Percentiles rank a stretch among this genome's conserved stretches.
These are phyloP conservation scores for Molanna angustata DNA, from an alignment of 2,888 invertebrate genomes.

Conservation along the genomic window DNA sequence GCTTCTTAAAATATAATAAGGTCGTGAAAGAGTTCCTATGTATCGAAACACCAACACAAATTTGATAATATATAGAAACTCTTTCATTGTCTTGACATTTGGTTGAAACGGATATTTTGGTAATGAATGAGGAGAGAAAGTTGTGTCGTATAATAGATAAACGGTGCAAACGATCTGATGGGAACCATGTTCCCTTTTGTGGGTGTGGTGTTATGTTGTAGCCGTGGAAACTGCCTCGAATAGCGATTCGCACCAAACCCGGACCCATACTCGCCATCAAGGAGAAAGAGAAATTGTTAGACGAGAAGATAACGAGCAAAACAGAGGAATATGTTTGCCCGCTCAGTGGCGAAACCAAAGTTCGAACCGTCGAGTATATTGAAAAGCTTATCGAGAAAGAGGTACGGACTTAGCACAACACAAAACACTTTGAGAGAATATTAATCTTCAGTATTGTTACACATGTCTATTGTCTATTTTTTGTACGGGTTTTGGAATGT, in stretches of 20 bases:
- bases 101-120: too few species aligned
- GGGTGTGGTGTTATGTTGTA: slow-evolving; percentile 46
- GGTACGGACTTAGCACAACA: slow-evolving; percentile 55
- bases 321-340: slow-evolving; percentile 89
- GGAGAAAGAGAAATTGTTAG: slow-evolving; percentile 86
- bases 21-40: too few species aligned
- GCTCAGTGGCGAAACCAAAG: slow-evolving; percentile 78
- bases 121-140: too few species aligned
- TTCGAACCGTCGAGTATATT: slow-evolving; percentile 90
- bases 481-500: slow-evolving; percentile 10
- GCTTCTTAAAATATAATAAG: too few species aligned
- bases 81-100: too few species aligned
- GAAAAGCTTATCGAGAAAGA: slow-evolving; percentile 95
- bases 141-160: too few species aligned
- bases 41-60: too few species aligned
- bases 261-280: slow-evolving; percentile 79
- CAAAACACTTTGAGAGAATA: slow-evolving; percentile 8
- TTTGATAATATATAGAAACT: too few species aligned
- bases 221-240: slow-evolving; percentile 72
- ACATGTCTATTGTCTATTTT: background rate
- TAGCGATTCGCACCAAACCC: slow-evolving; percentile 83
- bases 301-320: slow-evolving; percentile 81
- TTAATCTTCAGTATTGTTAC: background rate
- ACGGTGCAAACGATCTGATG: too few species aligned
- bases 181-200: too few species aligned